Percentiles rank a stretch among this genome's conserved stretches.
Evolutionary conservation across 30 jellyfish, hydroid and myxozoan species (phyloP).

Genomic region (Turritopsis rubra): DNA sequence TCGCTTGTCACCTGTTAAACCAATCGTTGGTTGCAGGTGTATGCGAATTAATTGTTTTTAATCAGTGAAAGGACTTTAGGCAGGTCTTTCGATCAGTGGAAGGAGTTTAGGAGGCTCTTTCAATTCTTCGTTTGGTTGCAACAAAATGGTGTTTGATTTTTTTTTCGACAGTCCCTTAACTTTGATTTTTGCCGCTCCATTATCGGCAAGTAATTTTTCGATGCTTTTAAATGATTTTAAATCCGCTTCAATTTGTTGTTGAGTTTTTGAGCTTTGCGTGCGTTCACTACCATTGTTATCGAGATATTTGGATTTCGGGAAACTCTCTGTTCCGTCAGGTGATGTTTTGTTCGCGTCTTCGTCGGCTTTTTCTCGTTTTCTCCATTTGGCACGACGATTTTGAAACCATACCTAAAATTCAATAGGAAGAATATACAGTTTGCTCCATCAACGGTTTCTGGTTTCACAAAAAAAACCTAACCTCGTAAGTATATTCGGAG

Average conservation of each 20-base stretch:
- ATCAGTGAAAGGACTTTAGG: no score
- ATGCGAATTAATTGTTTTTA: no score
- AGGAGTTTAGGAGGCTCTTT: not conserved
- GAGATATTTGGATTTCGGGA: not conserved
- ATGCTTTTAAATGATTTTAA: not conserved
- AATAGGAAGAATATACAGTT: not conserved
- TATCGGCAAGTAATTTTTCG: constrained; percentile 12
- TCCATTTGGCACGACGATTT: constrained; percentile 86
- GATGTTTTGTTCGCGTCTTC: not conserved
- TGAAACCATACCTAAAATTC: constrained; percentile 75
- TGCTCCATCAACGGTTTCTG: not conserved
- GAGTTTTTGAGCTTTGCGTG: not conserved
- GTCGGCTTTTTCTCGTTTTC: constrained; percentile 34
- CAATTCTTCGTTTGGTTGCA: not conserved
- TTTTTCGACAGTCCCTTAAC: not conserved
- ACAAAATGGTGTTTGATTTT: not conserved
- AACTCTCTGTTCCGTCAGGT: not conserved
- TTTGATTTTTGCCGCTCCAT: not conserved
- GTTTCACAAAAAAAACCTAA: not conserved
- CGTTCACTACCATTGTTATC: not conserved
- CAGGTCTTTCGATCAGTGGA: no score
- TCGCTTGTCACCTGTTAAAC: no score
- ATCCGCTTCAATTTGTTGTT: not conserved
- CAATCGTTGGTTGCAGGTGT: no score
- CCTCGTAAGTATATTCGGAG: not conserved